Conservation (phyloP, 2,113 vertebrate species). For the Eulemur rufifrons region DNA sequence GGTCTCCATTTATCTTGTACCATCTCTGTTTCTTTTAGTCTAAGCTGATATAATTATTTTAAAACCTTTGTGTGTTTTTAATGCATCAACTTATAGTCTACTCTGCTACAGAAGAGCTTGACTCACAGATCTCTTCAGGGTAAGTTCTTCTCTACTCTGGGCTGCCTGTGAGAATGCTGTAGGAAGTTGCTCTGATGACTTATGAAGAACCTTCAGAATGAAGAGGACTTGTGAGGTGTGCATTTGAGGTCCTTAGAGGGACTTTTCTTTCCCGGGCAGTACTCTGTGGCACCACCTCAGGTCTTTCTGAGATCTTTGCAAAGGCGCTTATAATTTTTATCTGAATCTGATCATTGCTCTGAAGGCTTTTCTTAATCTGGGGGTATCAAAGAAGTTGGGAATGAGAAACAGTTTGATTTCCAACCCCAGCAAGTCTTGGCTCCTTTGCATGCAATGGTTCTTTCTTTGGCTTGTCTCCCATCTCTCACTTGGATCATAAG, state of each 20-base stretch:
- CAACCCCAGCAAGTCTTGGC: neutral
- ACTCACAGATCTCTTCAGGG: neutral
- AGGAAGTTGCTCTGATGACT: neutral
- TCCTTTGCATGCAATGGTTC: neutral
- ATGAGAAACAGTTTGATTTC: neutral
- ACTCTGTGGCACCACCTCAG: neutral
- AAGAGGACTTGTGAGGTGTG: neutral
- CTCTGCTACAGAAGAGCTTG: neutral
- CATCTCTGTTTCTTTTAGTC: neutral
- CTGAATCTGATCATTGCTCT: neutral
- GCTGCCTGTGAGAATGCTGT: neutral
- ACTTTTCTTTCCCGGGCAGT: rapidly evolving
- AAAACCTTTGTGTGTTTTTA: neutral
- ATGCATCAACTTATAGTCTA: neutral
- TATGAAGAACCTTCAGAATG: neutral
- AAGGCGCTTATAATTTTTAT: neutral
- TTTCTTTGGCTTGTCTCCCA: neutral
- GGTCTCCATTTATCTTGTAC: neutral
- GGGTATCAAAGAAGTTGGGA: too few relatives aligned
- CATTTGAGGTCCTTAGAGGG: neutral
- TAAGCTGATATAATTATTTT: neutral
- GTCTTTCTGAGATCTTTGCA: neutral
- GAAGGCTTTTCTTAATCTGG: neutral
- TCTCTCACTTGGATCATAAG: neutral
- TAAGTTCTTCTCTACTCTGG: too few relatives aligned